Conservation (phyloP, 1,140 invertebrate genomes). For the Zaprionus taronus region DNA sequence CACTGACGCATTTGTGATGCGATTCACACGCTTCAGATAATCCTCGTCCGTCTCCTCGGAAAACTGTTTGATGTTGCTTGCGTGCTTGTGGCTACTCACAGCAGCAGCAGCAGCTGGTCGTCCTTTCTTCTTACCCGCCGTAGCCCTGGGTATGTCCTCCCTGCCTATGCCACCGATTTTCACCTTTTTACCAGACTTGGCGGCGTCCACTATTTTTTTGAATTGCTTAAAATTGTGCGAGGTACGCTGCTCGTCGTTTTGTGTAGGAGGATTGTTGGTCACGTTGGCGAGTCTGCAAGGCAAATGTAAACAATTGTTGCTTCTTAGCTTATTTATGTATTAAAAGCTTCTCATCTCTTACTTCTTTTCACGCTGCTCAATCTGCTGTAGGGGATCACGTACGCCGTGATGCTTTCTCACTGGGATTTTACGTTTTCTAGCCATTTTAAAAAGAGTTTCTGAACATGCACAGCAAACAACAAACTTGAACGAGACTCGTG, state of each 20-base stretch:
- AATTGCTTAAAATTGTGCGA: slow-evolving; percentile 77
- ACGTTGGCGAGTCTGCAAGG: slow-evolving; percentile 71
- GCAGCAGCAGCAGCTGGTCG: not conserved
- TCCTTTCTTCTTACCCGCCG: slow-evolving; percentile 15
- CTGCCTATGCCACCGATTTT: slow-evolving; percentile 55
- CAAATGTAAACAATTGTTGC: not conserved
- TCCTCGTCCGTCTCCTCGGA: slow-evolving; percentile 83
- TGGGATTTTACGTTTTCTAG: slow-evolving; percentile 79
- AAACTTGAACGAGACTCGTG: slow-evolving; percentile 22
- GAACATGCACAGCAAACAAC: not conserved
- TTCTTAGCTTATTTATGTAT: not conserved
- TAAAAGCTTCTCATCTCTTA: slow-evolving; percentile 26
- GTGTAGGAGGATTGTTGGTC: slow-evolving; percentile 76
- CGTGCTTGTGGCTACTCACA: slow-evolving; percentile 30
- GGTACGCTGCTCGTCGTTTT: slow-evolving; percentile 67
- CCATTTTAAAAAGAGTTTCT: slow-evolving; percentile 47
- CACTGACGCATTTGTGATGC: slow-evolving; percentile 85
- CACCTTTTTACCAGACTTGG: slow-evolving; percentile 70
- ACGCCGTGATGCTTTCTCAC: slow-evolving; percentile 81
- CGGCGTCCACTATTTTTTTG: slow-evolving; percentile 63
- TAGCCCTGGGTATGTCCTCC: slow-evolving; percentile 66
- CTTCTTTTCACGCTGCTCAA: slow-evolving; percentile 71
- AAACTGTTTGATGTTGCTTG: slow-evolving; percentile 77
- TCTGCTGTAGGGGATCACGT: slow-evolving; percentile 80
- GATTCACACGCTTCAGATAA: slow-evolving; percentile 85